A percentile compares a stretch with the other conserved stretches of the same genome.
These are phyloP conservation scores for Hydraecia micacea DNA, from an alignment of 2,888 invertebrate species.

Conservation along the genomic window DNA sequence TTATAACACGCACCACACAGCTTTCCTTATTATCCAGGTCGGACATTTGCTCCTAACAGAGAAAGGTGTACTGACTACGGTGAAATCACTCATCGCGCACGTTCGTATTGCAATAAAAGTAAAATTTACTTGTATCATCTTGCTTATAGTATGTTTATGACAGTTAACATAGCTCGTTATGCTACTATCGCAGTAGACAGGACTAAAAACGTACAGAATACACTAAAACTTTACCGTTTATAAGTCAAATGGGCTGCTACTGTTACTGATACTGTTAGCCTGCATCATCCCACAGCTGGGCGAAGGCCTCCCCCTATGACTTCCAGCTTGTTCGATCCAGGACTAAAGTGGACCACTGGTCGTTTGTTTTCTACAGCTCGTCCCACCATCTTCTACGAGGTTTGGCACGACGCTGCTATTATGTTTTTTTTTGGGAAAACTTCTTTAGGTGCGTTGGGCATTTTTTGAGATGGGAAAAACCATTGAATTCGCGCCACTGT, in stretches of 20 bases:
- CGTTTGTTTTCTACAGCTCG: too few species aligned
- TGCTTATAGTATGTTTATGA: neutral
- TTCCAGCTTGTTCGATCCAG: too few species aligned
- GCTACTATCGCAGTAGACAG: neutral
- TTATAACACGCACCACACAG: slow-evolving; percentile 33
- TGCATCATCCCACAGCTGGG: too few species aligned
- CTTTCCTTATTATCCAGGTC: slow-evolving; percentile 82
- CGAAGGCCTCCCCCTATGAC: too few species aligned
- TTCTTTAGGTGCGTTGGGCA: too few species aligned
- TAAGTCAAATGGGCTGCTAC: neutral
- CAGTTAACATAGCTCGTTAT: neutral
- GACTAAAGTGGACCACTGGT: too few species aligned
- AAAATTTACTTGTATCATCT: slow-evolving; percentile 60
- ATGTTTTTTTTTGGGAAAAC: too few species aligned
- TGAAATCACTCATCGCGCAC: slow-evolving; percentile 74
- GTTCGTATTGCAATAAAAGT: slow-evolving; percentile 70
- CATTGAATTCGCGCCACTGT: too few species aligned
- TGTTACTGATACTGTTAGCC: too few species aligned
- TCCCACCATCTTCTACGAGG: too few species aligned
- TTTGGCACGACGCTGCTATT: too few species aligned
- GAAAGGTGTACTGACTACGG: slow-evolving; percentile 78
- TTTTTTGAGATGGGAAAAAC: too few species aligned
- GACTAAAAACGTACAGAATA: neutral
- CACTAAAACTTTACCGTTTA: neutral
- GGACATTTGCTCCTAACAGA: slow-evolving; percentile 82